These are phyloP conservation scores for Drosophila sordidula DNA, from an alignment of 2,888 invertebrate genomes.

Conservation along the genomic window DNA sequence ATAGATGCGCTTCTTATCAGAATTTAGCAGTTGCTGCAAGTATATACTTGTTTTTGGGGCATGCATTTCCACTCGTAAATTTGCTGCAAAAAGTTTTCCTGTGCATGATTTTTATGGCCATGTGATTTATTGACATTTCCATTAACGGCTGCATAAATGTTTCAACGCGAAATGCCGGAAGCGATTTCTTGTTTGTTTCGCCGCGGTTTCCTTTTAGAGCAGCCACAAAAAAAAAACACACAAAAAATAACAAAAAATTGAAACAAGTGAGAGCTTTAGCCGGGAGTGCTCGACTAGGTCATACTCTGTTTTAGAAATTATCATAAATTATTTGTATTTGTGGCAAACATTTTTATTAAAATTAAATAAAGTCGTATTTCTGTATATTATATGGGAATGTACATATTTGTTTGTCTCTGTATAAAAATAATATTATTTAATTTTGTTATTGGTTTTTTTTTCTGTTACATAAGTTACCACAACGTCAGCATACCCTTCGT, in stretches of 20 bases:
- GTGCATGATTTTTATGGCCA: conserved; percentile 66
- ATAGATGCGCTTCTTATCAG: conserved; percentile 39
- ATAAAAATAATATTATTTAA: too few relatives aligned
- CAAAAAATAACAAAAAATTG: background rate
- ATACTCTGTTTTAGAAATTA: too few relatives aligned
- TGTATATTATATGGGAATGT: too few relatives aligned
- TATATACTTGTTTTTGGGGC: conserved; percentile 10
- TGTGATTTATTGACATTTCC: conserved; percentile 81
- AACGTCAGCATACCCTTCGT: background rate
- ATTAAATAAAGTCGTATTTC: too few relatives aligned
- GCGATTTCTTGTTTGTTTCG: conserved; percentile 74
- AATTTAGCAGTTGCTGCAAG: conserved; percentile 26
- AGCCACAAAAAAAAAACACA: conserved; percentile 18
- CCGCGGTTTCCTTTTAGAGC: conserved; percentile 24
- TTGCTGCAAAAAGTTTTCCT: conserved; percentile 63
- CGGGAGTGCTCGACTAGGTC: background rate
- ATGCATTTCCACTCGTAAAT: conserved; percentile 51
- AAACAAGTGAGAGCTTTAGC: too few relatives aligned
- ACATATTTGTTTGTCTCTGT: too few relatives aligned
- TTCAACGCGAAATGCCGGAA: conserved; percentile 78
- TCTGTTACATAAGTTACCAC: background rate
- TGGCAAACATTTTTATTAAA: too few relatives aligned
- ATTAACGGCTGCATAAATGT: conserved; percentile 79
- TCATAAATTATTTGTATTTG: too few relatives aligned
- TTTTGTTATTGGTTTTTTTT: too few relatives aligned